Percentiles rank a stretch among this genome's conserved stretches.
phyloP scores from a whole-genome alignment of 1,140 invertebrate species.

The Oscheius sp. region DNA sequence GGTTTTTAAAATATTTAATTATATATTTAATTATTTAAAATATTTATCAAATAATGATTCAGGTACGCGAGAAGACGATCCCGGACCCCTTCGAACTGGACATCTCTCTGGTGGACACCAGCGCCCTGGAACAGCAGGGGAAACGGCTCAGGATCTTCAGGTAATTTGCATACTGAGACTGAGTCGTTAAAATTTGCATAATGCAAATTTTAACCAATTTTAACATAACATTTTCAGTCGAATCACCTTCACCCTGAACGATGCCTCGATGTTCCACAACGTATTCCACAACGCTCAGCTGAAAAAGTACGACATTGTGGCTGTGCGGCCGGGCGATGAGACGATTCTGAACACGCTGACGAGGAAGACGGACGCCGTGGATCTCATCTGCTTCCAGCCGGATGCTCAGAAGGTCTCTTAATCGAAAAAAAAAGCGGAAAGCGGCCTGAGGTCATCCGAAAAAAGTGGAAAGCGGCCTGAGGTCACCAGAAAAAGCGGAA shows the following conservation, averaged over 20 bases:
- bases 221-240: conserved; percentile 44
- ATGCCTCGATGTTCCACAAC: conserved; percentile 17
- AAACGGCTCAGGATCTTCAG: conserved; percentile 57
- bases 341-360: conserved; percentile 51
- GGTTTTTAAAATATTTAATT: conserved; percentile 23
- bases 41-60: too few relatives aligned
- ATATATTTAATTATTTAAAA: too few relatives aligned
- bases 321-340: conserved; percentile 51
- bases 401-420: conserved; percentile 8
- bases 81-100: conserved; percentile 57
- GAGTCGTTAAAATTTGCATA: too few relatives aligned
- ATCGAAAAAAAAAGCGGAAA: too few relatives aligned
- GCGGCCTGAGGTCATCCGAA: too few relatives aligned
- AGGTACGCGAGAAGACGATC: conserved; percentile 28
- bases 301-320: conserved; percentile 55
- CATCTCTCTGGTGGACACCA: conserved; percentile 44
- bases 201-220: background rate
- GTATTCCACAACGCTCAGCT: conserved; percentile 13
- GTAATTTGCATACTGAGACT: too few relatives aligned
- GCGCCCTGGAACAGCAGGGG: conserved; percentile 42
- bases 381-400: conserved; percentile 38
- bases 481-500: too few relatives aligned
- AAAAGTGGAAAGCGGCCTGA: too few relatives aligned
- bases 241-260: conserved; percentile 52
- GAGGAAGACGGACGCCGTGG: conserved; percentile 46